Percentiles rank a stretch among this genome's conserved stretches.
These are phyloP conservation scores for Labeo rohita DNA, from an alignment of 2,113 vertebrate species.

Conservation along the genomic window DNA sequence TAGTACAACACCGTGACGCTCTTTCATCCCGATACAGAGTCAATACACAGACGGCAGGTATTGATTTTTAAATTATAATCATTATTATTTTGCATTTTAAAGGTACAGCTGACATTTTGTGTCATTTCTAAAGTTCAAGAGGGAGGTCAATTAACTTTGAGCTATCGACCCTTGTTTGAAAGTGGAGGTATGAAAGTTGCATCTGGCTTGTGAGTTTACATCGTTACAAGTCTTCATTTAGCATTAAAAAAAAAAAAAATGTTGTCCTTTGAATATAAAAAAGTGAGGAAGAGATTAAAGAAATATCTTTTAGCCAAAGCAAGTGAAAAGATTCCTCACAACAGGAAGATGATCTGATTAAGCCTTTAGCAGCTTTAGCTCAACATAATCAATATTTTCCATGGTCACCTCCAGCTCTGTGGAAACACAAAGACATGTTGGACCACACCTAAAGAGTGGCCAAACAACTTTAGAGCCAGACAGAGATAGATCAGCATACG, in stretches of 20 bases:
- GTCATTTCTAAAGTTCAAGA: conserved; percentile 25
- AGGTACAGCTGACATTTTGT: conserved; percentile 34
- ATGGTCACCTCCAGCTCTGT: conserved; percentile 8
- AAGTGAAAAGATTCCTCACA: not conserved
- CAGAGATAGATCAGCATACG: conserved; percentile 33
- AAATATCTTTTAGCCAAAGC: not conserved
- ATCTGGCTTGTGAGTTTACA: not conserved
- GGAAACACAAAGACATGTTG: conserved; percentile 35
- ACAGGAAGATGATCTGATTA: conserved; percentile 27
- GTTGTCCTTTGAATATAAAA: not conserved
- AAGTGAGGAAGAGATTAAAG: not conserved
- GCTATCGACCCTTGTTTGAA: conserved; percentile 27
- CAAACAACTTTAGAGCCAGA: conserved; percentile 34
- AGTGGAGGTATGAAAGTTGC: not conserved
- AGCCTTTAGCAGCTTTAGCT: conserved; percentile 18
- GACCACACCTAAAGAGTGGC: conserved; percentile 36
- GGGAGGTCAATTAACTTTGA: conserved; percentile 34
- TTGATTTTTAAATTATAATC: conserved; percentile 38
- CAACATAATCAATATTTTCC: conserved; percentile 43
- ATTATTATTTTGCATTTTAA: conserved; percentile 33
- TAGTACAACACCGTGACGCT: conserved; percentile 11
- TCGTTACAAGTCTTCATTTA: not conserved
- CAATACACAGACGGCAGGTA: conserved; percentile 25
- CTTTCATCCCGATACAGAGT: conserved; percentile 32
- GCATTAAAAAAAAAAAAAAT: not conserved